A percentile compares a stretch with the other conserved stretches of the same genome.
These are phyloP conservation scores for Enteromius mattozi DNA, from an alignment of 2,797 vertebrate species.

Conservation along the genomic window DNA sequence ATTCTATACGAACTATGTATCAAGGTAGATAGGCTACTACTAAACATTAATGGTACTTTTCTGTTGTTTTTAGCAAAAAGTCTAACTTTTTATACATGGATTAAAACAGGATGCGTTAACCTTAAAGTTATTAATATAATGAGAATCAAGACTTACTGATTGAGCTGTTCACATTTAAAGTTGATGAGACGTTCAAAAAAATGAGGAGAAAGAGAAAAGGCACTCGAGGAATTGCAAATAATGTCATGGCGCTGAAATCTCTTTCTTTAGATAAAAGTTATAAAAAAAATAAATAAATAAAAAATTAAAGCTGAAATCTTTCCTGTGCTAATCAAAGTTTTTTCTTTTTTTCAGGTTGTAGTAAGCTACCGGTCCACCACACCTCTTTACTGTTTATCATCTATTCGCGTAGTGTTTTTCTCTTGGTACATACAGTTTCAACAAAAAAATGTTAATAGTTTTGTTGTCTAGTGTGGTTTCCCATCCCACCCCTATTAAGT, in stretches of 20 bases:
- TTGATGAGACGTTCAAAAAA: neutral
- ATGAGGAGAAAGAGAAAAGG: neutral
- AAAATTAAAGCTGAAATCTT: neutral
- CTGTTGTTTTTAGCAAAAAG: neutral
- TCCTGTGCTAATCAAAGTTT: neutral
- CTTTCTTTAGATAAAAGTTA: neutral
- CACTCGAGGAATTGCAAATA: neutral
- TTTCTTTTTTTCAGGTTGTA: neutral
- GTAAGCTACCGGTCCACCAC: neutral
- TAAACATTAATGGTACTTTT: neutral
- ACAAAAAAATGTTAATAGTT: neutral
- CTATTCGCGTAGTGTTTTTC: neutral
- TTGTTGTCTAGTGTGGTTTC: neutral
- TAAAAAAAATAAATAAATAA: too few species aligned
- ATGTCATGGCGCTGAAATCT: slow-evolving; percentile 1
- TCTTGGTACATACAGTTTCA: neutral
- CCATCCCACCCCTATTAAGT: neutral
- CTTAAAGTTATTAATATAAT: neutral
- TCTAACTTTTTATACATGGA: neutral
- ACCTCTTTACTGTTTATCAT: neutral
- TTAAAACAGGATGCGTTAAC: neutral
- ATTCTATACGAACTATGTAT: neutral
- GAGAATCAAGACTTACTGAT: neutral
- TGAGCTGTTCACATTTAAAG: neutral
- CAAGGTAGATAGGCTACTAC: neutral